Percentiles rank a stretch among this genome's conserved stretches.
Conservation (phyloP, 2,888 invertebrate genomes). For the Tuberolachnus salignus region DNA sequence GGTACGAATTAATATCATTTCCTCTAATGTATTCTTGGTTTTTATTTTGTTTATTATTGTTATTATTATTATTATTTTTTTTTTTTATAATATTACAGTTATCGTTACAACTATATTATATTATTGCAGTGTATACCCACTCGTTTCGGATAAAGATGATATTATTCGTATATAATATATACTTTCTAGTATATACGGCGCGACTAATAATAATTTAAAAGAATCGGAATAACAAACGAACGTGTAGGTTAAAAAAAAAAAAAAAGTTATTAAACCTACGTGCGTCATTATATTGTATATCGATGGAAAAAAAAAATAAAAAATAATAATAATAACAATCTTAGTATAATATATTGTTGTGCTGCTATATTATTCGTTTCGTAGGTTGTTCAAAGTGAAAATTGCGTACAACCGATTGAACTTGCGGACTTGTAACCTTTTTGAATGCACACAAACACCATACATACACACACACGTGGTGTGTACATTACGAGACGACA, state of each 20-base stretch:
- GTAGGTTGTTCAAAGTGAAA: constrained; percentile 48
- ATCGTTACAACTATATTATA: too few species aligned
- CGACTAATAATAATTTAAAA: constrained; percentile 14
- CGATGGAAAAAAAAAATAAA: background rate
- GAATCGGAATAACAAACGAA: constrained; percentile 1
- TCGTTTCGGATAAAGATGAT: background rate
- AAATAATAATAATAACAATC: too few species aligned
- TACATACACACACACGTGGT: too few species aligned
- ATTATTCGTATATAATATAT: too few species aligned
- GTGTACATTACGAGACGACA: too few species aligned
- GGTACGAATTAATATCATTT: too few species aligned
- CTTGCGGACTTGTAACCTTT: constrained; percentile 14
- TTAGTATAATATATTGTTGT: constrained; percentile 13
- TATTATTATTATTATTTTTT: too few species aligned
- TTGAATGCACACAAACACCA: background rate
- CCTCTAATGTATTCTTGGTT: too few species aligned
- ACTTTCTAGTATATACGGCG: constrained; percentile 27
- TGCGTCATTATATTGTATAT: background rate
- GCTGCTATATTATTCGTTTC: background rate
- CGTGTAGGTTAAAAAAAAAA: constrained; percentile 48
- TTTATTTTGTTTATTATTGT: too few species aligned
- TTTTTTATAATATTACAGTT: background rate
- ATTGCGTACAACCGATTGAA: background rate
- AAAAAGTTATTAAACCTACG: constrained; percentile 36
- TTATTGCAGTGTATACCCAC: too few species aligned